Conservation (phyloP, 2,797 vertebrate genomes). For the Schizopygopsis pylzovi region DNA sequence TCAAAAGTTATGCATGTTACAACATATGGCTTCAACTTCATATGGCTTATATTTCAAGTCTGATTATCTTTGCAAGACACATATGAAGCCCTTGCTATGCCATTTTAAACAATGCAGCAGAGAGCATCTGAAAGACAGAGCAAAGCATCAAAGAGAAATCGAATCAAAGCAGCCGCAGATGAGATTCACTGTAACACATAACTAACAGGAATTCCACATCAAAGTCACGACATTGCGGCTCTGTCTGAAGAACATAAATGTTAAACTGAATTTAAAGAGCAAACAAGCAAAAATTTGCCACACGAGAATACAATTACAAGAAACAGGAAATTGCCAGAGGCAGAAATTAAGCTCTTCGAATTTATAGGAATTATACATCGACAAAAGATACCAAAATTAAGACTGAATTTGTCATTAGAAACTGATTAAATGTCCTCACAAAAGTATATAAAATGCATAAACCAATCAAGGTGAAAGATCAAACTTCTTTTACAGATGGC, state of each 20-base stretch:
- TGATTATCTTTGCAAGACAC: slow-evolving; percentile 14
- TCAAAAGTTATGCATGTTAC: background rate
- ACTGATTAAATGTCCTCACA: slow-evolving; percentile 43
- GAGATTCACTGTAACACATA: slow-evolving; percentile 42
- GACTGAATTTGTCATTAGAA: slow-evolving; percentile 38
- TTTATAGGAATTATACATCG: slow-evolving; percentile 41
- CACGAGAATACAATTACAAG: slow-evolving; percentile 33
- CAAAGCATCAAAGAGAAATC: slow-evolving; percentile 50
- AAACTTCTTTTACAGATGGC: slow-evolving; percentile 39
- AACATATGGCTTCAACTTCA: background rate
- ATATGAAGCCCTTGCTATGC: slow-evolving; percentile 8
- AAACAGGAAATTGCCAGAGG: slow-evolving; percentile 60
- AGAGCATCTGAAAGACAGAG: slow-evolving; percentile 32
- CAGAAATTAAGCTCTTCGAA: slow-evolving; percentile 56
- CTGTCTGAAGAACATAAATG: slow-evolving; percentile 67
- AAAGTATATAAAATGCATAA: background rate
- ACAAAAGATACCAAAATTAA: slow-evolving; percentile 12
- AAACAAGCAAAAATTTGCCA: slow-evolving; percentile 58
- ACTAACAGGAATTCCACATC: slow-evolving; percentile 52
- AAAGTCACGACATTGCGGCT: slow-evolving; percentile 53
- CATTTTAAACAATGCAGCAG: slow-evolving; percentile 41
- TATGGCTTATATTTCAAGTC: slow-evolving; percentile 2
- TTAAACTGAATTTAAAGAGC: slow-evolving; percentile 62
- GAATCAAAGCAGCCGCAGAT: slow-evolving; percentile 49
- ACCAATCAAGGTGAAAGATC: slow-evolving; percentile 53